Percentiles rank a stretch among this genome's conserved stretches.
Evolutionary conservation across 2,797 vertebrate species (phyloP).

Genomic region (Astyanax mexicanus): DNA sequence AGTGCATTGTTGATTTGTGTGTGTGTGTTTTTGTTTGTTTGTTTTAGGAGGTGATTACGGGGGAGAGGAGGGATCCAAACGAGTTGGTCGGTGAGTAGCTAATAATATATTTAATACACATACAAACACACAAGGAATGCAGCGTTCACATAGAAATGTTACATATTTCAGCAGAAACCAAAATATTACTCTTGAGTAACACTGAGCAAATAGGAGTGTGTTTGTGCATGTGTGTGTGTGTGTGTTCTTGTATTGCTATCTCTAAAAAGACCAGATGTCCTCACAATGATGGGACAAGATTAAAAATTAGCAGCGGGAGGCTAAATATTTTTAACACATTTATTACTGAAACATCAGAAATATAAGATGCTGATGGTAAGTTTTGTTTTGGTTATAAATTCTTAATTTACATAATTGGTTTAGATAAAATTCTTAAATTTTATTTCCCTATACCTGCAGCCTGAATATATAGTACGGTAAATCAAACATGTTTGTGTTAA

Average conservation of each 20-base stretch:
- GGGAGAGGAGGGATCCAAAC: slow-evolving; percentile 91
- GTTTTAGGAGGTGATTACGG: slow-evolving; percentile 83
- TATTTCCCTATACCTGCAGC: too few species aligned
- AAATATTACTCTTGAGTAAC: not conserved
- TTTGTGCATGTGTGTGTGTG: slow-evolving; percentile 3
- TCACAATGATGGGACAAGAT: too few species aligned
- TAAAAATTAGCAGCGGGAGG: too few species aligned
- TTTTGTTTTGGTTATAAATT: too few species aligned
- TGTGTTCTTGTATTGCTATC: too few species aligned
- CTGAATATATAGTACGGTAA: too few species aligned
- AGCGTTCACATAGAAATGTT: not conserved
- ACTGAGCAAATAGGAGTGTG: not conserved
- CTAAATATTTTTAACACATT: too few species aligned
- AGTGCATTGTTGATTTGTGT: not conserved
- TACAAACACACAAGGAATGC: not conserved
- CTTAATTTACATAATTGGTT: too few species aligned
- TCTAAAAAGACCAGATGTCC: too few species aligned
- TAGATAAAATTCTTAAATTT: too few species aligned
- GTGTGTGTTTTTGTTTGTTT: slow-evolving; percentile 1
- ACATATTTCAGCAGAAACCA: not conserved
- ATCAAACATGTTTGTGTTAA: not conserved
- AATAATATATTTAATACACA: not conserved
- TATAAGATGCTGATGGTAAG: too few species aligned
- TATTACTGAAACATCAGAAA: too few species aligned
- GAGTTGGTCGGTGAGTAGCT: slow-evolving; percentile 92